Base-by-base conservation (phyloP, 2,113 vertebrate species). In the Alethe castanea region DNA sequence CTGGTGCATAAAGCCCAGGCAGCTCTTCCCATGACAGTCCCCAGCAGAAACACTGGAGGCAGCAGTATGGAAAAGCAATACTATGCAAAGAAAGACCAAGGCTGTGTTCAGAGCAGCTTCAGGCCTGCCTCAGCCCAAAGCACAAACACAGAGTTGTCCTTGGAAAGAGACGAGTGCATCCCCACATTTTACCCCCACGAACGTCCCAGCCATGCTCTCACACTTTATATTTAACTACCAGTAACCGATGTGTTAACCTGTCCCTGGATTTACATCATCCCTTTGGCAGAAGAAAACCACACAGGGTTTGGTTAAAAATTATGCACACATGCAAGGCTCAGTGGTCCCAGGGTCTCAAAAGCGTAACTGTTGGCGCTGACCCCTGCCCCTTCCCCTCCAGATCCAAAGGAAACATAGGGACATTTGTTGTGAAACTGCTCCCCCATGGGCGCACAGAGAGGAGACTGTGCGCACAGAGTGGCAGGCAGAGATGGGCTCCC, bases 1-100 rank as follows among this genome's bases (percentile, higher is more conserved):
- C 24, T 0, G 0, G 19, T 11, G 42, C 1, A 0, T 16, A 35
- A 85, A 6, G 60, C 69, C 25, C 1, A 2, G 56, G 18, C 29
- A 44, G 16, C 14, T 52, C 53, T 56, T 54, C 11, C 60, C 8
- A 1, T 4, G 12, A 56, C 60, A 81, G 38, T 20, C 42, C 28
- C 42, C 47, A 81, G 69, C 42, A 84, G 42, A 70, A n/a, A 70
- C 2, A 3, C 23, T 12, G 11, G 13, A 44, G 33, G 33, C 12
- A 33, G 40, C 40, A 44, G 71, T 14, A 45, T 0, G 1, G 53
- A 38, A 80, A 81, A 62, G 22, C 35, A 47, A 16, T 8, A 10
- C 25, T 18, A n/a, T 18, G 25, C 20, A 67, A 81, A 88, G 45
- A 76, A 9, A 36, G 17, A 62, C 24, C 52, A 38, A 38, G 11